Evolutionary conservation across 2,888 invertebrate species (phyloP).

Genomic region (Dryocosmus kuriphilus): DNA sequence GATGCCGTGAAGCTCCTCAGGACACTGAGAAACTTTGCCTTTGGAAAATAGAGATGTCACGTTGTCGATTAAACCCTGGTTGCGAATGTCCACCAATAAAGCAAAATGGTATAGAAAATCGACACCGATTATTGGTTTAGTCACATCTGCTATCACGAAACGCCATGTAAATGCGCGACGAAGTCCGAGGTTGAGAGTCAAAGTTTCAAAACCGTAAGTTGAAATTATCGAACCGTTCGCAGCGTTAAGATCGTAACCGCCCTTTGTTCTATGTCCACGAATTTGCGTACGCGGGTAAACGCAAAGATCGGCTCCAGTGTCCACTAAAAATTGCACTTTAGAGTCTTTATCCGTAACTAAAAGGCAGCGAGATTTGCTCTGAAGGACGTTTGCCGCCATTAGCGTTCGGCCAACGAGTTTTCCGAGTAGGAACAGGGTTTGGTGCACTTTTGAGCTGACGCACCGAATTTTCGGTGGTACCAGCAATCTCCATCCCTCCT

Average conservation of each 20-base stretch:
- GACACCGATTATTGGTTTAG: slow-evolving; percentile 45
- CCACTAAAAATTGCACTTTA: slow-evolving; percentile 52
- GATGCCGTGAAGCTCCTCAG: too few relatives aligned
- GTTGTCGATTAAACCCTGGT: slow-evolving; percentile 57
- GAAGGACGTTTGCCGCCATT: slow-evolving; percentile 61
- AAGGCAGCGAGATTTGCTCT: slow-evolving; percentile 50
- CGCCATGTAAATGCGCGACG: slow-evolving; percentile 7
- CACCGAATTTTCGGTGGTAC: slow-evolving; percentile 24
- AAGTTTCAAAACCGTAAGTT: not conserved
- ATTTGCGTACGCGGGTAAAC: slow-evolving; percentile 52
- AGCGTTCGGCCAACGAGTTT: slow-evolving; percentile 59
- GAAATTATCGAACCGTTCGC: not conserved
- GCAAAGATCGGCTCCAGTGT: slow-evolving; percentile 58
- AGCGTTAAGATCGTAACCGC: not conserved
- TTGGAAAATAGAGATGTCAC: not conserved
- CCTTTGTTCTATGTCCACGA: slow-evolving; percentile 43
- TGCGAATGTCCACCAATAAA: slow-evolving; percentile 63
- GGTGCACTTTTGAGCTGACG: not conserved
- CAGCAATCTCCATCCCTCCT: not conserved
- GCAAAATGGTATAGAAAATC: too few relatives aligned
- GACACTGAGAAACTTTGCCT: too few relatives aligned
- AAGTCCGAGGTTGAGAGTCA: slow-evolving; percentile 13
- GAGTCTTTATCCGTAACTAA: slow-evolving; percentile 45
- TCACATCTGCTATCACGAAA: slow-evolving; percentile 16
- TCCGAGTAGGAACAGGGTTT: slow-evolving; percentile 49